Evolutionary conservation across 1,140 invertebrate species (phyloP), one percentile per base, ranked within the genome.

Genomic region (Leptopilina clavipes): DNA sequence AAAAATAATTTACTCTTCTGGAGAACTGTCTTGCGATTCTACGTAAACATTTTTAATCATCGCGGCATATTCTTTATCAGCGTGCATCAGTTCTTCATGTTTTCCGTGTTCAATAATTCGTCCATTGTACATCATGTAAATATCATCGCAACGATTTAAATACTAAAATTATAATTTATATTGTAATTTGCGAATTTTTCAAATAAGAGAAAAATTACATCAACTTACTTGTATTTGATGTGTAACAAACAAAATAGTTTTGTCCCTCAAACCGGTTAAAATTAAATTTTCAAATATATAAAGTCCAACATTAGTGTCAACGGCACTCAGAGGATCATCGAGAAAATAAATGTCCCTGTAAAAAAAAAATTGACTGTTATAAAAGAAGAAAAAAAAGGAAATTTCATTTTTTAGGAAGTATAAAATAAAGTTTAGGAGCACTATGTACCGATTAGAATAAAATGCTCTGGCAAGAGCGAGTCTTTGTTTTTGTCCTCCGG

Each of bases 261-360:
- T 95, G 5, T 91, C 90, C 52, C 91, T 90, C 2, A 95, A 85
- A 70, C 91, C 92, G 40, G 88, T 88, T 40, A 88, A 83, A 73
- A 94, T 92, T 72, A 92, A 91, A 76, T 92, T 88, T 14, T 93
- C 89, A 82, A 93, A 94, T 56, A 95, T 92, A 52, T 93, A 91
- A 76, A 91, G 88, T 2, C 92, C 93, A 5, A 95, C 93, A 79
- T 92, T 92, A 3, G 91, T 87, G 80, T 95, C 94, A 0, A 95
- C 93, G 0, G 93, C 93, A 71, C 93, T 93, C 37, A 95, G 80
- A 12, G 94, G 93, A 89, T 95, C 94, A 81, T 96, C 95, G 31
- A 96, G 83, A 1, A 95, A 89, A 84, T 95, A 95, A 81, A 96
- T 93, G 82, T 96, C 94, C 44, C 86, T 89, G 52, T 71, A 78